Evolutionary conservation across 2,797 vertebrate genomes (phyloP).

Genomic region (Falco columbarius): DNA sequence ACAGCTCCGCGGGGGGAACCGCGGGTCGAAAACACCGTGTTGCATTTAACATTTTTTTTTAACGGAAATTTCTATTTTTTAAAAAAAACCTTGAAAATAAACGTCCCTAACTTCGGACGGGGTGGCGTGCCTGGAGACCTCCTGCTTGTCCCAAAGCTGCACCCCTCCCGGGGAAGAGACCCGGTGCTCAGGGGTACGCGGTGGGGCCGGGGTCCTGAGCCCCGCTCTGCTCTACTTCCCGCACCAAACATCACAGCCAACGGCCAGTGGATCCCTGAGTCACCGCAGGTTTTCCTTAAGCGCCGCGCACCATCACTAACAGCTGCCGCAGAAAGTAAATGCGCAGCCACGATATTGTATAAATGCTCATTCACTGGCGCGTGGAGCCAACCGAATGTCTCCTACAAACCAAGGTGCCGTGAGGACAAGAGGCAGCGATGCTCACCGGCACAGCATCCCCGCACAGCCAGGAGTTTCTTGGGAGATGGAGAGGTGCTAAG

Average conservation of each 20-base stretch:
- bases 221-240: not conserved
- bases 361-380: not conserved
- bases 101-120: not conserved
- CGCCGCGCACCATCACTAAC: not conserved
- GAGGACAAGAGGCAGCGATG: not conserved
- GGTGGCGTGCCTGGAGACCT: not conserved
- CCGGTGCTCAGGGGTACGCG: not conserved
- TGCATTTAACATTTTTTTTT: not conserved
- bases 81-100: not conserved
- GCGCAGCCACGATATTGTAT: not conserved
- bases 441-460: not conserved
- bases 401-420: not conserved
- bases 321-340: not conserved
- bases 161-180: not conserved
- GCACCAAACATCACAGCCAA: not conserved
- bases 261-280: not conserved
- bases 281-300: not conserved
- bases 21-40: accelerated
- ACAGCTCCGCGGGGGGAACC: not conserved
- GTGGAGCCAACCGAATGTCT: not conserved
- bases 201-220: not conserved
- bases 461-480: not conserved
- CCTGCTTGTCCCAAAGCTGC: not conserved
- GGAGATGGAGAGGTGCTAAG: not conserved
- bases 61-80: not conserved